These are phyloP conservation scores for Hyppa rectilinea DNA, from an alignment of 2,888 invertebrate genomes.

Conservation along the genomic window DNA sequence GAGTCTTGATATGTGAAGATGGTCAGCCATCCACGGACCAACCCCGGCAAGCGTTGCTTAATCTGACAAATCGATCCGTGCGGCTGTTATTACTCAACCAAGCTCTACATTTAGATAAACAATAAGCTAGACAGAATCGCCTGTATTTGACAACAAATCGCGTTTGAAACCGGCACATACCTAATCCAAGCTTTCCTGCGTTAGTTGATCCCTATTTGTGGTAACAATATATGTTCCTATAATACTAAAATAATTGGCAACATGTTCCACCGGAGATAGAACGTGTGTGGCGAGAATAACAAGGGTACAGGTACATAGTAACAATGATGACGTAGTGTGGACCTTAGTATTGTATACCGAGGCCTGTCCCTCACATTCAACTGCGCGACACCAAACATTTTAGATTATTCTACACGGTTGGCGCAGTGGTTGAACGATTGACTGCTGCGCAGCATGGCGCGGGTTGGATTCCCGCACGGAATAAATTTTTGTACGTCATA, in stretches of 20 bases:
- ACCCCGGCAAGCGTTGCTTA: no score
- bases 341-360: neutral
- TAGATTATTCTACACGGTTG: no score
- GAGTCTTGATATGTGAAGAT: no score
- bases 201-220: neutral
- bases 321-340: neutral
- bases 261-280: constrained; percentile 3
- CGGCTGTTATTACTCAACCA: no score
- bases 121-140: no score
- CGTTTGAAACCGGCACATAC: neutral
- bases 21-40: no score
- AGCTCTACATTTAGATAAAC: no score
- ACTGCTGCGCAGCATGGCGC: no score
- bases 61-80: no score
- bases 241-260: constrained; percentile 39
- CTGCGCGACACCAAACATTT: neutral
- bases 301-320: neutral
- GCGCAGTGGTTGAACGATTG: no score
- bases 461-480: no score
- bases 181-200: neutral
- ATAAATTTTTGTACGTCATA: no score
- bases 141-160: neutral
- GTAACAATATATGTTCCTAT: neutral
- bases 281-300: neutral
- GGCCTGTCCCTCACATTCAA: neutral